Percentiles rank a stretch among this genome's conserved stretches.
Evolutionary conservation across 2,888 invertebrate species (phyloP).

Genomic region (Dynastes hyllus): DNA sequence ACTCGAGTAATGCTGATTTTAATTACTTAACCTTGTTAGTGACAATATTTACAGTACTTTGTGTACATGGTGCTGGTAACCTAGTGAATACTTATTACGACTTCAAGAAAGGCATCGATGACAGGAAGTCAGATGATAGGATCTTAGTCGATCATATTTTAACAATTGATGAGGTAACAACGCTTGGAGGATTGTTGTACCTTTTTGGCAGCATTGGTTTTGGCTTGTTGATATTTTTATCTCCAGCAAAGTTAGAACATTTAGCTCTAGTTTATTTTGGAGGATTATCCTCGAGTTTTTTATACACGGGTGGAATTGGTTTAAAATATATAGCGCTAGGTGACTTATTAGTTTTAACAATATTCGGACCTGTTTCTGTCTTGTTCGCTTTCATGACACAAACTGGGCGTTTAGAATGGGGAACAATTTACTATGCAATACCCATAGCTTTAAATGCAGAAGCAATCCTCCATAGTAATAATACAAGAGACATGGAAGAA

Average conservation of each 20-base stretch:
- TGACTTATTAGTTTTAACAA: constrained; percentile 91
- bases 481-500: constrained; percentile 92
- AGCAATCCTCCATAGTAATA: constrained; percentile 96
- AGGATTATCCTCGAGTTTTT: constrained; percentile 93
- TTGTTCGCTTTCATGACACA: constrained; percentile 95
- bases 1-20: constrained; percentile 82
- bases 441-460: constrained; percentile 95
- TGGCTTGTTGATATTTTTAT: constrained; percentile 73
- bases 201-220: constrained; percentile 82
- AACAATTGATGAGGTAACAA: constrained; percentile 87
- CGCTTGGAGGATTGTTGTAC: constrained; percentile 91
- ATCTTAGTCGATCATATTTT: constrained; percentile 95
- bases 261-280: constrained; percentile 96
- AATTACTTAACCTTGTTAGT: constrained; percentile 86
- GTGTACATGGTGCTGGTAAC: constrained; percentile 97
- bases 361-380: constrained; percentile 95
- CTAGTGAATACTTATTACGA: constrained; percentile 98
- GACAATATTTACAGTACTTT: constrained; percentile 89
- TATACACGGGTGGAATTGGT: constrained; percentile 97
- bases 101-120: constrained; percentile 96
- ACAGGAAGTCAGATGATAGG: constrained; percentile 93
- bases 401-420: constrained; percentile 92
- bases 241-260: constrained; percentile 96
- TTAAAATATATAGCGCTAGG: constrained; percentile 96
- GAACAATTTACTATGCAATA: constrained; percentile 93